These are phyloP conservation scores for Megaceryle torquata DNA, from an alignment of 2,113 vertebrate species.

Conservation along the genomic window DNA sequence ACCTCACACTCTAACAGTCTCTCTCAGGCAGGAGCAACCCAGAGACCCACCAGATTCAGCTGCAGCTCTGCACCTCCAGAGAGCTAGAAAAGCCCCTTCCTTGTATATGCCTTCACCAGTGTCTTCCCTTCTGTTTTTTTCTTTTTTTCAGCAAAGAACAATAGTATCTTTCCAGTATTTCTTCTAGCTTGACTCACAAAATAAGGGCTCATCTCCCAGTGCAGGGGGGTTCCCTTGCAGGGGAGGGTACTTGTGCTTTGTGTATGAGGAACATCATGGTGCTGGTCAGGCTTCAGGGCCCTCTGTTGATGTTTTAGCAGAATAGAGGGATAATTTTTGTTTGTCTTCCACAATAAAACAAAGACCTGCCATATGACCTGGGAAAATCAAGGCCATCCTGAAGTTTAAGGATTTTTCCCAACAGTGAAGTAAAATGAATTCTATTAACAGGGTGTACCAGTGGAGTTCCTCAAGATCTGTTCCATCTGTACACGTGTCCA, in stretches of 20 bases:
- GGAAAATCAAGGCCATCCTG: neutral
- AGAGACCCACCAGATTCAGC: neutral
- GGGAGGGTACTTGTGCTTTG: neutral
- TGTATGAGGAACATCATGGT: fast-evolving
- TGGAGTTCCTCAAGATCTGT: neutral
- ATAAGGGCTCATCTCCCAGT: fast-evolving
- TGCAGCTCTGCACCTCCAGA: fast-evolving
- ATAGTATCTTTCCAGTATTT: neutral
- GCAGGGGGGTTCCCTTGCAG: fast-evolving
- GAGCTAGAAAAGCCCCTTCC: neutral
- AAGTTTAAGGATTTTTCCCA: neutral
- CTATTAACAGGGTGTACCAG: neutral
- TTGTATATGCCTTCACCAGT: fast-evolving
- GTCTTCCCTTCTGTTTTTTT: fast-evolving
- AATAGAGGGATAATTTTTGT: neutral
- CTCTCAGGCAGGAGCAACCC: neutral
- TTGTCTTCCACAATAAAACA: neutral
- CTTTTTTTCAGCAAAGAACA: neutral
- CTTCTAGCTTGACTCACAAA: neutral
- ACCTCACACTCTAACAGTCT: fast-evolving
- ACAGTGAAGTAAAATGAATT: neutral
- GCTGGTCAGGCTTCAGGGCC: neutral
- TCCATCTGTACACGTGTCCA: neutral
- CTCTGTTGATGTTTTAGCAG: neutral
- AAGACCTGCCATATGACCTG: fast-evolving